Evolutionary conservation across 2,888 invertebrate genomes (phyloP).

Genomic region (Nymphalis urticae): DNA sequence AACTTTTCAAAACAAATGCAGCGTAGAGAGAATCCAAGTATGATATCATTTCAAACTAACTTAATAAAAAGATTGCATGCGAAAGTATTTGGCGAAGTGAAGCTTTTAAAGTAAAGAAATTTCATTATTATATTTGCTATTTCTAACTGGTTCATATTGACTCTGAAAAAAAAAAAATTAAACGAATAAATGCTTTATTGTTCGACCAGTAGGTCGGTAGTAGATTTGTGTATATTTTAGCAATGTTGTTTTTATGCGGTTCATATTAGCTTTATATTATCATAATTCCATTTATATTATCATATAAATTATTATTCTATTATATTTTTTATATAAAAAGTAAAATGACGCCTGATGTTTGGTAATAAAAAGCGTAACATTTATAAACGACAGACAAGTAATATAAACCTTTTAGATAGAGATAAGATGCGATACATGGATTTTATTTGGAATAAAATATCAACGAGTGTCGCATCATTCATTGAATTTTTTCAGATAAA

Average conservation of each 20-base stretch:
- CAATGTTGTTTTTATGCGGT: not conserved
- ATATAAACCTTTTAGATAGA: not conserved
- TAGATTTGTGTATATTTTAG: not conserved
- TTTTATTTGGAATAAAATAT: not conserved
- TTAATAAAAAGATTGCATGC: slow-evolving; percentile 34
- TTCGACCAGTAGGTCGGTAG: not conserved
- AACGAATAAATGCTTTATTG: not conserved
- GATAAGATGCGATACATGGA: no score
- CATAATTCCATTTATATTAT: no score
- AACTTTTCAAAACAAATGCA: slow-evolving; percentile 34
- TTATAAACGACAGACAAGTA: not conserved
- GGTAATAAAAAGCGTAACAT: not conserved
- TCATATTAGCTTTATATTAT: not conserved
- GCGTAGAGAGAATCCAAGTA: slow-evolving; percentile 24
- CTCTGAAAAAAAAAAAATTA: slow-evolving; percentile 7
- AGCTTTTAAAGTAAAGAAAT: slow-evolving; percentile 36
- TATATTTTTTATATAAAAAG: no score
- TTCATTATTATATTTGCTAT: slow-evolving; percentile 28
- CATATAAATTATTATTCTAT: no score
- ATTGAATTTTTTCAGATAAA: not conserved
- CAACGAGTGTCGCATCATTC: not conserved
- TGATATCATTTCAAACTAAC: slow-evolving; percentile 35
- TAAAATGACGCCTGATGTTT: no score
- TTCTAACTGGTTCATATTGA: slow-evolving; percentile 15
- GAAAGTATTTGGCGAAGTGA: slow-evolving; percentile 27